phyloP scores from a whole-genome alignment of 2,797 vertebrate species.

The Bradypodion ventrale region DNA sequence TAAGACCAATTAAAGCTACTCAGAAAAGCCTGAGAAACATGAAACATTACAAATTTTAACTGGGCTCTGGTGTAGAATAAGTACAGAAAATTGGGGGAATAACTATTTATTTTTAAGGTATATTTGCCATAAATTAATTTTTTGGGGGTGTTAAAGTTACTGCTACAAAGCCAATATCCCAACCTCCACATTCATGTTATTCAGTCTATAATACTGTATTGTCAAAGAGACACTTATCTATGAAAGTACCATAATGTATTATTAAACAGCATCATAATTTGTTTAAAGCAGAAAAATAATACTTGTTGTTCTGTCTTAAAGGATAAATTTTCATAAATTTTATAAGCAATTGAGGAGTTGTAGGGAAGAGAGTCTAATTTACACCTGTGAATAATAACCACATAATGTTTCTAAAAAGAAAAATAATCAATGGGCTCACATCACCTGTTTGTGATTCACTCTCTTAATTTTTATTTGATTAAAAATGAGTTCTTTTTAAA shows the following conservation, averaged over 20 bases:
- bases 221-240: conserved; percentile 21
- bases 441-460: neutral
- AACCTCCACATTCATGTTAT: conserved; percentile 18
- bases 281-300: conserved; percentile 24
- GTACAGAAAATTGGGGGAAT: conserved; percentile 22
- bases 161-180: conserved; percentile 28
- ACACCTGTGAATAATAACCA: conserved; percentile 20
- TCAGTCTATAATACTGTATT: neutral
- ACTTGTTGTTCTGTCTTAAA: conserved; percentile 19
- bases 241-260: conserved; percentile 28
- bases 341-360: conserved; percentile 14
- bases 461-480: neutral
- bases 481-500: neutral
- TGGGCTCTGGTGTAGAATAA: conserved; percentile 11
- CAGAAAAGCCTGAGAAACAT: neutral
- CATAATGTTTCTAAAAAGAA: neutral
- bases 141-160: neutral
- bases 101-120: neutral
- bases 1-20: neutral
- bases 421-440: fast-evolving
- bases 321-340: neutral
- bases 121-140: conserved; percentile 14
- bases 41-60: neutral
- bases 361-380: conserved; percentile 6
- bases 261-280: conserved; percentile 27